Evolutionary conservation across 2,113 vertebrate genomes (phyloP).

Genomic region (Mormyrus iriodes): DNA sequence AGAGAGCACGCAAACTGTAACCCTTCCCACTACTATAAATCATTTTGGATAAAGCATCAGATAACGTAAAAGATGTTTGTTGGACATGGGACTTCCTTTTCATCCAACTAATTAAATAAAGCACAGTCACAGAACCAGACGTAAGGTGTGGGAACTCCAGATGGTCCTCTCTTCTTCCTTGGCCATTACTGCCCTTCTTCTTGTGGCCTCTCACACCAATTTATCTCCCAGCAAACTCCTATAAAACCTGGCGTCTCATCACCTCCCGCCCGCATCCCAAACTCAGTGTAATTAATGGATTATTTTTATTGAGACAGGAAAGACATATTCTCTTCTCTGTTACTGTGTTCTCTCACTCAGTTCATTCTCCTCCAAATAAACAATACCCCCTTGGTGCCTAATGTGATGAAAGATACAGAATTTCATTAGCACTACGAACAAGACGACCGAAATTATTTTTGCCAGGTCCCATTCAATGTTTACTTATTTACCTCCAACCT

Average conservation of each 20-base stretch:
- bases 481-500: not conserved
- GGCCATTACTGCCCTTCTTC: not conserved
- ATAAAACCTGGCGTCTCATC: constrained; percentile 47
- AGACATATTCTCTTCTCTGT: not conserved
- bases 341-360: not conserved
- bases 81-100: not conserved
- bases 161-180: no score
- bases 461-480: not conserved
- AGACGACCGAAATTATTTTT: not conserved
- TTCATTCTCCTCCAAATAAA: not conserved
- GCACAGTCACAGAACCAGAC: no score
- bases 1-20: not conserved
- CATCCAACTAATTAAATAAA: not conserved
- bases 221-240: constrained; percentile 50
- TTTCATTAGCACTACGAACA: constrained; percentile 12
- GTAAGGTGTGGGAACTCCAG: not conserved
- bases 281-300: constrained; percentile 41
- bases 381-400: not conserved
- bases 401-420: not conserved
- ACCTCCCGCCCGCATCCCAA: constrained; percentile 40
- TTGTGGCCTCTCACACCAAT: constrained; percentile 32
- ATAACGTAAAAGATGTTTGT: not conserved
- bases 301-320: constrained; percentile 22
- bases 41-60: not conserved
- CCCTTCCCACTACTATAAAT: not conserved